Evolutionary conservation across 2,113 vertebrate species (phyloP).

Genomic region (Pogona vitticeps): DNA sequence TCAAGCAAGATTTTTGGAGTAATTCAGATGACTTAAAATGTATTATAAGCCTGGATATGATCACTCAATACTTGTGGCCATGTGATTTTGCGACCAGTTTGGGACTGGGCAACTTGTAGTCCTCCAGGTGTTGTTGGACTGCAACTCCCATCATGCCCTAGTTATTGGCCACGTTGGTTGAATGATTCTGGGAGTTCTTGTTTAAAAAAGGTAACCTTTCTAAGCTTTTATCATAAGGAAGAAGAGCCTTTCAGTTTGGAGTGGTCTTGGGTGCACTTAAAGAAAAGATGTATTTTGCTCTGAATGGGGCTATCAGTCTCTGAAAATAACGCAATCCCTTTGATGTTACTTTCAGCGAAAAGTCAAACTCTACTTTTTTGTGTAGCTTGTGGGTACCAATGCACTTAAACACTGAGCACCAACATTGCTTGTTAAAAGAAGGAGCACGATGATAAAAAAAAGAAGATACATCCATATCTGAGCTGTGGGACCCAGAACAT

Average conservation of each 20-base stretch:
- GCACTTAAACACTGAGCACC: background rate
- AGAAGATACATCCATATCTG: background rate
- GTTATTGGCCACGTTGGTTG: background rate
- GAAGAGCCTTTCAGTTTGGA: background rate
- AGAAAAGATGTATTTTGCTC: background rate
- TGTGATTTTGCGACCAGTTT: background rate
- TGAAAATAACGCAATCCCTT: accelerated
- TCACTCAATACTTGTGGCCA: background rate
- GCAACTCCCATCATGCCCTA: background rate
- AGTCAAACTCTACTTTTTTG: accelerated
- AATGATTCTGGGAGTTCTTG: background rate
- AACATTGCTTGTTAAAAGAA: background rate
- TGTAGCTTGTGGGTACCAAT: background rate
- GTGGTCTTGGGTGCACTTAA: background rate
- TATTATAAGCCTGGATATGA: too few relatives aligned
- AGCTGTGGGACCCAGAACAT: background rate
- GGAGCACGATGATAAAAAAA: background rate
- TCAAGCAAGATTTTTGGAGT: too few relatives aligned
- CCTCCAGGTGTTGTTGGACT: background rate
- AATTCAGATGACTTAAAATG: background rate
- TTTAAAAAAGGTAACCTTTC: background rate
- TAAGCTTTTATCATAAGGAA: background rate
- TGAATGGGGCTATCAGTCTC: background rate
- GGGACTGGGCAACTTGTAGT: background rate
- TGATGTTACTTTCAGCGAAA: accelerated